phyloP scores from a whole-genome alignment of 2,113 vertebrate genomes.

The Bos javanicus region DNA sequence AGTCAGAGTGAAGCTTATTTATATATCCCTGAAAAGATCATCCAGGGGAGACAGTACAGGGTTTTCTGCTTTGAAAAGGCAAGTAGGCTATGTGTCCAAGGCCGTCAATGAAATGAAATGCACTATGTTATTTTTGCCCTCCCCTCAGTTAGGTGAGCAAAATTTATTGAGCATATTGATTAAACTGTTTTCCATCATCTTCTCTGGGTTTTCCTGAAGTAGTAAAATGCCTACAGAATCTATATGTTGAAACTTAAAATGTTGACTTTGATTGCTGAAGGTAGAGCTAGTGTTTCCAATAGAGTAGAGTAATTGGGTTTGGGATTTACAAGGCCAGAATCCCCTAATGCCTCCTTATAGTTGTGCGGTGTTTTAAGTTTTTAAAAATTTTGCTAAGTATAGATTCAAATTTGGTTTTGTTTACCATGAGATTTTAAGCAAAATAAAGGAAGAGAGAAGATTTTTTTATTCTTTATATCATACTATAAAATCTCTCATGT shows the following conservation, averaged over 20 bases:
- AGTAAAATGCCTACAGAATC: conserved; percentile 25
- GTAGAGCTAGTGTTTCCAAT: neutral
- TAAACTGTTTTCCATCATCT: neutral
- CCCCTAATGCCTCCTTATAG: neutral
- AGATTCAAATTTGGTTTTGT: neutral
- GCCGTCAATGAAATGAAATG: conserved; percentile 40
- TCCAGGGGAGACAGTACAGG: neutral
- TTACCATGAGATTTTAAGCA: neutral
- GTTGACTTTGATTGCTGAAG: neutral
- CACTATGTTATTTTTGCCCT: conserved; percentile 14
- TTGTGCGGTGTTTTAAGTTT: neutral
- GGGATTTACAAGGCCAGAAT: neutral
- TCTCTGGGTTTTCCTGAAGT: neutral
- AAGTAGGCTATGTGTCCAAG: neutral
- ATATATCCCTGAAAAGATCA: neutral
- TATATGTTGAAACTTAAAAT: conserved; percentile 1
- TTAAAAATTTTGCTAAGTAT: neutral
- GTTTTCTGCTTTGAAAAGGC: neutral
- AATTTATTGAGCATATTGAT: conserved; percentile 32
- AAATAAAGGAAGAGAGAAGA: neutral
- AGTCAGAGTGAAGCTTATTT: neutral
- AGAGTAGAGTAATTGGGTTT: neutral
- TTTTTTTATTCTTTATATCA: neutral
- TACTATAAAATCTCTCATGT: neutral
- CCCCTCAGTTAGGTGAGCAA: conserved; percentile 39